These are phyloP conservation scores for Leucosticte australis DNA, from an alignment of 2,113 vertebrate genomes.

Conservation along the genomic window DNA sequence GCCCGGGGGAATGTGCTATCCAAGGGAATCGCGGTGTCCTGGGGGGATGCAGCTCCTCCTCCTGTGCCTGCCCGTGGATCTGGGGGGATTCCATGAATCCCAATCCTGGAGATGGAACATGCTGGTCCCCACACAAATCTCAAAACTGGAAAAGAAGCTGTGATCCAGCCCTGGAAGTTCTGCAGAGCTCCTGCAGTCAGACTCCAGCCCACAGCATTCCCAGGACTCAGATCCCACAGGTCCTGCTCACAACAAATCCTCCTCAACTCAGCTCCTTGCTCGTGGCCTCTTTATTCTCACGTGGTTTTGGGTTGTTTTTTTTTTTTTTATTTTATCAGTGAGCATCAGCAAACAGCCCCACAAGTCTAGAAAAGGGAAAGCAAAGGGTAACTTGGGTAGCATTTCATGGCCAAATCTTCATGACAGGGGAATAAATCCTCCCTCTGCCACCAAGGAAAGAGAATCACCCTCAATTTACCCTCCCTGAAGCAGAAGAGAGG, in stretches of 20 bases:
- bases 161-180: not conserved
- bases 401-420: not conserved
- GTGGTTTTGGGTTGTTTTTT: fast-evolving
- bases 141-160: fast-evolving
- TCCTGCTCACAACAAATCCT: not conserved
- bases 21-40: fast-evolving
- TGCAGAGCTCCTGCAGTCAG: fast-evolving
- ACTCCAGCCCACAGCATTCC: not conserved
- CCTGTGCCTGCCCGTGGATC: not conserved
- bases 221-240: not conserved
- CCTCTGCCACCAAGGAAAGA: not conserved
- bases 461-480: not conserved
- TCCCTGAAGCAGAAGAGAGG: not conserved
- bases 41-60: not conserved
- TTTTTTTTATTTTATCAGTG: not conserved
- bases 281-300: not conserved
- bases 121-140: no score
- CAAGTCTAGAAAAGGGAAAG: fast-evolving
- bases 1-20: not conserved
- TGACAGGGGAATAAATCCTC: not conserved
- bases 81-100: not conserved
- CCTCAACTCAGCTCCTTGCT: fast-evolving
- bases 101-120: not conserved
- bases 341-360: not conserved
- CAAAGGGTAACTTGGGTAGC: not conserved